Percentiles rank a stretch among this genome's conserved stretches.
Evolutionary conservation across 1,140 invertebrate genomes (phyloP).

Genomic region (Zelostemma sp.): DNA sequence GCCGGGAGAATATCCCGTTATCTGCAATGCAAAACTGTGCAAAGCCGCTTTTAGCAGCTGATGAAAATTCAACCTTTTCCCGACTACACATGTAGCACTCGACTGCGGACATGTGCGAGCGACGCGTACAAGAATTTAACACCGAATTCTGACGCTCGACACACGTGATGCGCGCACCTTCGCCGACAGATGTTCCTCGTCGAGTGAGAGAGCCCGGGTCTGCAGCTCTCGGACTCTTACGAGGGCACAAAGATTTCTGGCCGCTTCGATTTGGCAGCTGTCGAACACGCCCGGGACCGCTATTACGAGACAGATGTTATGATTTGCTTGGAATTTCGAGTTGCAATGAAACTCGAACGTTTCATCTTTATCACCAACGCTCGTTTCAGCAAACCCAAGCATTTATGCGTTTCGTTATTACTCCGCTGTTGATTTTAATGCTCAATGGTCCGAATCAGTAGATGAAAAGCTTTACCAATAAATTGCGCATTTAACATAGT

Average conservation of each 20-base stretch:
- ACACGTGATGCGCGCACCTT: background rate
- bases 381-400: background rate
- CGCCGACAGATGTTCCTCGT: constrained; percentile 1
- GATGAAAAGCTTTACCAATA: too few relatives aligned
- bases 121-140: too few relatives aligned
- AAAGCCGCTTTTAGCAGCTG: too few relatives aligned
- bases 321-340: background rate
- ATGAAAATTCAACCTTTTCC: too few relatives aligned
- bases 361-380: background rate
- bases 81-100: too few relatives aligned
- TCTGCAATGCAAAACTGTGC: too few relatives aligned
- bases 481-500: too few relatives aligned
- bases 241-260: constrained; percentile 1
- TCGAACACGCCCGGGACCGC: constrained; percentile 4
- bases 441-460: too few relatives aligned
- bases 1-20: too few relatives aligned
- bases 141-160: background rate
- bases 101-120: too few relatives aligned
- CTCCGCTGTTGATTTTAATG: background rate
- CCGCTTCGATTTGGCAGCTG: constrained; percentile 7
- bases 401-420: background rate
- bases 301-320: background rate
- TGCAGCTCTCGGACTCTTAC: background rate
- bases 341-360: too few relatives aligned
- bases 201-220: background rate